Base-by-base conservation (phyloP, 1,140 invertebrate species). In the Pristionchus pacificus region DNA sequence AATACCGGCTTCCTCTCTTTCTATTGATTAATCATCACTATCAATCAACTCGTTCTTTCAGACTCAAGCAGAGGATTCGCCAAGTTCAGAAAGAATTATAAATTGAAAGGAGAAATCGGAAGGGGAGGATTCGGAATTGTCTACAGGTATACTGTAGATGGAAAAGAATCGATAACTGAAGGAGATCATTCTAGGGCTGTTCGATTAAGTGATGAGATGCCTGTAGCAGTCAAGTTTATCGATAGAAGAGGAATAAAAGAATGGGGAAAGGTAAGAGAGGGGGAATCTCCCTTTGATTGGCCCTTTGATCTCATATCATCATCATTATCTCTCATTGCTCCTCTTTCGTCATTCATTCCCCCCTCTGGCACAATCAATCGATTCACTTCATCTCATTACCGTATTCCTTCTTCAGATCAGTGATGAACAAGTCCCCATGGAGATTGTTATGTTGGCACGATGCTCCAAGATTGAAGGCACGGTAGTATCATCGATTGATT, bases 61-160 rank as follows among this genome's bases (percentile, higher is more conserved):
- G n/a, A 49, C 75, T 67, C 74, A 77, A 72, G 68, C 64, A 71
- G 82, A 65, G 81, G 83, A 49, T 68, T 75, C 31, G 69, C 79
- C n/a, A 71, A 74, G 32, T 82, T 83, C 76, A 81, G 82, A 67
- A 76, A 76, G 62, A 83, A 77, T 31, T 89, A 88, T 79, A 81
- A 78, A 66, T 80, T 88, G 49, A 86, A 87, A 14, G 83, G 83
- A 27, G 82, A 88, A 13, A 76, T 89, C 55, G 89, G 89, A 29
- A 87, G 88, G 75, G 89, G 89, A 57, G 89, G 89, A 15, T 90
- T 90, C 81, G 89, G 89, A 19, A 88, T 87, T 24, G 89, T 90
- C 63, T 90, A 88, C 80, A 81, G 38, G 38, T 49, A 10, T 6
- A 10, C 6, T 10, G 6, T 6, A 49, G 19, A 19, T 10, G 19